phyloP scores from a whole-genome alignment of 2,888 invertebrate species.

The Petrolisthes manimaculis region DNA sequence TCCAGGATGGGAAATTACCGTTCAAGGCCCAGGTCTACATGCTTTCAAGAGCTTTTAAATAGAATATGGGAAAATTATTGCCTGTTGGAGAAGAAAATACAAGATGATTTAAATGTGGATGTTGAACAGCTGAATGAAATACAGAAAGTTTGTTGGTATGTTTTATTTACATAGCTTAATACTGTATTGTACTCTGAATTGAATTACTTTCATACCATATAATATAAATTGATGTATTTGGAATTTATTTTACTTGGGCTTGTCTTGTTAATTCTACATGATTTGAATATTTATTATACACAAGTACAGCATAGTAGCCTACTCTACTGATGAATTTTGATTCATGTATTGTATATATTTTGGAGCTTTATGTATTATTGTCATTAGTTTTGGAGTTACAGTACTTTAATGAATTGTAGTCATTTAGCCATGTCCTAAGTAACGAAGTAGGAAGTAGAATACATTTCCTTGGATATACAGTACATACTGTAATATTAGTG shows the following conservation, averaged over 20 bases:
- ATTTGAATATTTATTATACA: no score
- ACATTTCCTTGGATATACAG: no score
- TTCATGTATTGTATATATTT: no score
- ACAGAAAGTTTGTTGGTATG: constrained; percentile 52
- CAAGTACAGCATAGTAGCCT: no score
- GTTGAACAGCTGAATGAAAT: constrained; percentile 36
- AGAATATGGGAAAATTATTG: constrained; percentile 72
- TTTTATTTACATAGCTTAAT: constrained; percentile 3
- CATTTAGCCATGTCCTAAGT: no score
- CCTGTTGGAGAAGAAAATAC: constrained; percentile 47
- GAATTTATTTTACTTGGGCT: background rate
- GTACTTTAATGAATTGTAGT: no score
- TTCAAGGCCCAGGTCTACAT: constrained; percentile 69
- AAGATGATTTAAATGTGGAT: constrained; percentile 48
- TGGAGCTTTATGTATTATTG: no score
- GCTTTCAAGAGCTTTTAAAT: constrained; percentile 72
- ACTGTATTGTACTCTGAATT: background rate
- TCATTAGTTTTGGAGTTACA: no score
- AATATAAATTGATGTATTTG: background rate
- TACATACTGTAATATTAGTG: no score
- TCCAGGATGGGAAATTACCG: constrained; percentile 70
- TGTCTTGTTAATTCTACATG: background rate
- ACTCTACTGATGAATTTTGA: no score
- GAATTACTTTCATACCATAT: background rate
- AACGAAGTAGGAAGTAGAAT: no score